Evolutionary conservation across 2,797 vertebrate genomes (phyloP), one percentile per base, ranked within the genome.

Genomic region (Crenuchus spilurus): DNA sequence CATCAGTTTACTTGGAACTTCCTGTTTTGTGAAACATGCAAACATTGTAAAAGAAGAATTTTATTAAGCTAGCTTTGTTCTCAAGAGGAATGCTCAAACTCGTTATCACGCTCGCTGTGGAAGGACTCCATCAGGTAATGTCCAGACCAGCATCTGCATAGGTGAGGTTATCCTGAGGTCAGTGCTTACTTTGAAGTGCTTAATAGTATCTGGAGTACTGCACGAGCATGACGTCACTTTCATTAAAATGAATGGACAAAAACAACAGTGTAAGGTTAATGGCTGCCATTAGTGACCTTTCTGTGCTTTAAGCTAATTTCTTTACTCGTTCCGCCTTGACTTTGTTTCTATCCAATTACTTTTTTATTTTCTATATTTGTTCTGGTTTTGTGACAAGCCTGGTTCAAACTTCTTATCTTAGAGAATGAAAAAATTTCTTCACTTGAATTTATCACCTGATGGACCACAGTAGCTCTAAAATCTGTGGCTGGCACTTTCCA

Each of bases 211-310:
- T 74, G 70, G 48, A 80, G 42, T 42, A 54, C 57, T 70, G 55
- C 68, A 77, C 54, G 76, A 77, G 77, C 62, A 71, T 83, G 77
- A 81, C 79, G 81, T 81, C 70, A 83, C 64, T 76, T 85, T 80
- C 77, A 80, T 80, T 74, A 74, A 75, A 83, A 76, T 54, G 67
- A 41, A 54, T 74, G 76, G 72, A 80, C 48, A 69, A 77, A 80
- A 76, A 81, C 76, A 77, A 69, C 70, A 73, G 61, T 41, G 63
- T 70, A 31, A 70, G 76, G 42, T 75, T 86, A 83, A 85, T 80
- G 67, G 77, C 60, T 51, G 70, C 68, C 83, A 82, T 84, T 78
- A 77, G 70, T 76, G 60, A 69, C 67, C 73, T 70, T 83, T 74
- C 72, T 51, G 46, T 74, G 80, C 69, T 66, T 80, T 72, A 74